These are phyloP conservation scores for Trichechus manatus DNA, from an alignment of 2,113 vertebrate species.

Conservation along the genomic window DNA sequence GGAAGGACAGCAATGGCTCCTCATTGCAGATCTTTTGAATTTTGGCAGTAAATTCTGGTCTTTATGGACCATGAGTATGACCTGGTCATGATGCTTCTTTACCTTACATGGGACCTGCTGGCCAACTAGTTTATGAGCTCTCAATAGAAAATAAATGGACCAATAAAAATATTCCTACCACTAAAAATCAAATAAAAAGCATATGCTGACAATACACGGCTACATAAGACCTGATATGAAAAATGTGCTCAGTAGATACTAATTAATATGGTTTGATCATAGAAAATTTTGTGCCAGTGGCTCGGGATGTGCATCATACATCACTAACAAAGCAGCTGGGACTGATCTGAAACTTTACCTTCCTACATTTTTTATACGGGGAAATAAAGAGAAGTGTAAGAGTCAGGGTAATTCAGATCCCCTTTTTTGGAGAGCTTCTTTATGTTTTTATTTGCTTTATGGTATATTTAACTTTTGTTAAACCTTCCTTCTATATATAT, in stretches of 20 bases:
- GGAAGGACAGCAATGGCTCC: not conserved
- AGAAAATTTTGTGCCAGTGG: not conserved
- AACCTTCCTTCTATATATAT: not conserved
- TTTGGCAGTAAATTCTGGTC: not conserved
- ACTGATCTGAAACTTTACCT: not conserved
- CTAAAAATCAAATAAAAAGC: conserved; percentile 24
- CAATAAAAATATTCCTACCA: not conserved
- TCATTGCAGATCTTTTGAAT: not conserved
- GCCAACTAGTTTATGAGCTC: not conserved
- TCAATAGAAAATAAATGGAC: not conserved
- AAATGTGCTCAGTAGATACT: not conserved
- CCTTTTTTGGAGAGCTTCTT: not conserved
- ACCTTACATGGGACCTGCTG: not conserved
- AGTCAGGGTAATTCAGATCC: not conserved
- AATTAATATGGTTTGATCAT: not conserved
- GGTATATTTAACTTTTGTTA: not conserved
- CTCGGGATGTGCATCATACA: not conserved
- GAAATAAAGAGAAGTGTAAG: not conserved
- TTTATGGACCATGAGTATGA: not conserved
- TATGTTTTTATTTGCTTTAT: not conserved
- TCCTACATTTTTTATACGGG: not conserved
- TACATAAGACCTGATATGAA: not conserved
- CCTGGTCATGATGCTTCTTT: not conserved
- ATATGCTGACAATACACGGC: not conserved
- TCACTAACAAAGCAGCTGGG: not conserved